Evolutionary conservation across 2,888 invertebrate species (phyloP).

Genomic region (Aphodius granarius): DNA sequence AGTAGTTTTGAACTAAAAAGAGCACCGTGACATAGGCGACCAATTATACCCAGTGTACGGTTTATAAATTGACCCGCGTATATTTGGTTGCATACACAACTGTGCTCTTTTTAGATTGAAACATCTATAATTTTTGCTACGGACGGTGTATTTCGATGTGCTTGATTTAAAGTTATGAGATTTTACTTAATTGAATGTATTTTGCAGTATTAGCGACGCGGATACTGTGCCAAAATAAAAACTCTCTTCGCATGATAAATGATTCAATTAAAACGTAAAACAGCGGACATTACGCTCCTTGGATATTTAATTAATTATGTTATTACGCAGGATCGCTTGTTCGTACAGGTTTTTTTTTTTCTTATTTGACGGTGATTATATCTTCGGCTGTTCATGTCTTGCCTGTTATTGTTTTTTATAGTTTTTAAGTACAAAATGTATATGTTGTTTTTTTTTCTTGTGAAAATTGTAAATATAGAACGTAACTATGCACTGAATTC

Average conservation of each 20-base stretch:
- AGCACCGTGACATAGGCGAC: too few species aligned
- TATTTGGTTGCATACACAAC: too few species aligned
- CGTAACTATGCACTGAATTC: constrained; percentile 43
- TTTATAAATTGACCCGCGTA: too few species aligned
- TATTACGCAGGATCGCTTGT: not conserved
- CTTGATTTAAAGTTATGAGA: constrained; percentile 26
- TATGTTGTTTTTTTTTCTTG: constrained; percentile 55
- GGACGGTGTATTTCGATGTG: not conserved
- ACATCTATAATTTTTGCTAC: not conserved
- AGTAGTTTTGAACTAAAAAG: too few species aligned
- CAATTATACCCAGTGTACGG: too few species aligned
- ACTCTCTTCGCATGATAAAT: constrained; percentile 27
- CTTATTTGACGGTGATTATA: constrained; percentile 29
- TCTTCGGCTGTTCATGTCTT: constrained; percentile 54
- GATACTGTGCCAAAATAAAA: constrained; percentile 50
- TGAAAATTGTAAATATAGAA: constrained; percentile 55
- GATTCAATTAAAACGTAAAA: constrained; percentile 14
- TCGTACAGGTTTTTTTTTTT: constrained; percentile 1
- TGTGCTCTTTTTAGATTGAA: too few species aligned
- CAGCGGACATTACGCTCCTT: not conserved
- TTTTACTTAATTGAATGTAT: constrained; percentile 35
- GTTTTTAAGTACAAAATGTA: constrained; percentile 54
- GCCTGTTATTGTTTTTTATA: constrained; percentile 56
- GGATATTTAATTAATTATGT: constrained; percentile 8
- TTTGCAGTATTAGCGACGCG: constrained; percentile 44